These are phyloP conservation scores for Lutjanus campechanus DNA, from an alignment of 2,797 vertebrate genomes.

Conservation along the genomic window DNA sequence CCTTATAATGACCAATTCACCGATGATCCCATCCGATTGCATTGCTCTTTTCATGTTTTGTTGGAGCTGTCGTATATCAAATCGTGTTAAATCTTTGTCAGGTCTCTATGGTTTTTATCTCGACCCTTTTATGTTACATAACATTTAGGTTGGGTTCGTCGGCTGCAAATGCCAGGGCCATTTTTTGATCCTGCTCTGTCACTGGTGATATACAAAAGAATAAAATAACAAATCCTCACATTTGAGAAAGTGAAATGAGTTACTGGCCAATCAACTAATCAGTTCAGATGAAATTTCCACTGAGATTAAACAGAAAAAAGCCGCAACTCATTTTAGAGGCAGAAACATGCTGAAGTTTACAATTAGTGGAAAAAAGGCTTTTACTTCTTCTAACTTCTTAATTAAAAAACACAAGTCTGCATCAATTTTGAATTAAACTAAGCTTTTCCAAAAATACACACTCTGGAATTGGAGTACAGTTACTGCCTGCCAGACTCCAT, in stretches of 20 bases:
- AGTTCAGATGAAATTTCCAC: not conserved
- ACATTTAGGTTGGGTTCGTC: too few species aligned
- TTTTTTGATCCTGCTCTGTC: too few species aligned
- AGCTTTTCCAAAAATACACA: not conserved
- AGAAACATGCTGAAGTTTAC: not conserved
- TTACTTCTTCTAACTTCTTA: not conserved
- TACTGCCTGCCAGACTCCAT: too few species aligned
- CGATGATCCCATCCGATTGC: too few species aligned
- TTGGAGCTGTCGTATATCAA: too few species aligned
- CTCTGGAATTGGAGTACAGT: too few species aligned
- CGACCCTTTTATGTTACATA: too few species aligned
- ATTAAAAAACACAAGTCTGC: not conserved
- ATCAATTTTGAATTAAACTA: not conserved
- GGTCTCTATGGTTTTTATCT: too few species aligned
- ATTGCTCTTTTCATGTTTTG: too few species aligned
- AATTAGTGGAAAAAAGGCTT: not conserved
- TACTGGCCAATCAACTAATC: not conserved
- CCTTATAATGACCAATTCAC: too few species aligned
- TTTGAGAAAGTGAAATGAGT: constrained; percentile 1
- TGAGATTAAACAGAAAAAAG: not conserved
- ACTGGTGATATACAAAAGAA: not conserved
- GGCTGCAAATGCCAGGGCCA: too few species aligned
- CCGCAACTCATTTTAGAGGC: not conserved
- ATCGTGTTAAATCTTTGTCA: too few species aligned
- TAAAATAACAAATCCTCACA: not conserved